Evolutionary conservation across 2,113 vertebrate species (phyloP), one percentile per base, ranked within the genome.

Genomic region (Oryzias curvinotus): DNA sequence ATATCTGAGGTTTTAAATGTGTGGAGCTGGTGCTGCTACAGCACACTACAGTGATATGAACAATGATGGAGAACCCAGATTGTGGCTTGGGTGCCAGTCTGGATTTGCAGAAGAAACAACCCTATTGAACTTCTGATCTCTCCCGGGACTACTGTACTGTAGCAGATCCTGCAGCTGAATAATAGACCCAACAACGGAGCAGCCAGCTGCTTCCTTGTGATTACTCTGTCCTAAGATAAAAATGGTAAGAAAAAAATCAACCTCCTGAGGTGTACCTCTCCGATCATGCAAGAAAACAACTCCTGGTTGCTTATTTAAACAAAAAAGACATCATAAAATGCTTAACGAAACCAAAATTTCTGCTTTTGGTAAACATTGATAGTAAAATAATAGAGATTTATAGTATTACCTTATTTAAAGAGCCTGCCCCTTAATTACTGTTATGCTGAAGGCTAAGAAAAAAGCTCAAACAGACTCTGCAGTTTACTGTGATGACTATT

Each of bases 1-100:
- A 87, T 85, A 75, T 51, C 21, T 52, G 65, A 55, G 72, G 67
- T 60, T 61, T 62, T 77, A 65, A 75, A 75, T 65, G 56, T 28
- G 48, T 41, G 36, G 28, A 65, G 56, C 66, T 26, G 44, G 18
- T 61, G 68, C 52, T 16, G 15, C 42, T 63, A 13, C 19, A 25
- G 61, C 59, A 44, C 43, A 48, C 17, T 30, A 48, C 28, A n/a
- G 14, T 18, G 72, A 83, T 80, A 58, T 60, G 54, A 69, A 46
- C 5, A 18, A 36, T 19, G 77, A 81, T 86, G 74, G 86, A 61
- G 18, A 62, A 44, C 25, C 52, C 71, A 68, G 76, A 68, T 52
- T 59, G 55, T 17, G 25, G 50, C 49, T 19, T 64, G 58, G 79
- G 57, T 15, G 1, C 52, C 5, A 47, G 52, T 77, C 28, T 42